Evolutionary conservation across 1,140 invertebrate species (phyloP).

Genomic region (Bacillus rossius): DNA sequence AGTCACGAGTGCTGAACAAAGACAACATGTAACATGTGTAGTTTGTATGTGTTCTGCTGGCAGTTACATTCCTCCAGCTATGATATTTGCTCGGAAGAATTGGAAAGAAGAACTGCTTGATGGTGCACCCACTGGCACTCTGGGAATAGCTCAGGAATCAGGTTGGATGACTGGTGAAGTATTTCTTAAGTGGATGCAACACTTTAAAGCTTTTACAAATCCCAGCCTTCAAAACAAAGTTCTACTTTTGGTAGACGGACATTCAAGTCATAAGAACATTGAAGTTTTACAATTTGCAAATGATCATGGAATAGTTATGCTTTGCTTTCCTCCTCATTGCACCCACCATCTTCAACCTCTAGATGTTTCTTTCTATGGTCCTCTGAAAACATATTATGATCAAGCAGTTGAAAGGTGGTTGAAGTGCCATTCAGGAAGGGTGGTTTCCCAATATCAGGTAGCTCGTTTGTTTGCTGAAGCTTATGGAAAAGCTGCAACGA

Average conservation of each 20-base stretch:
- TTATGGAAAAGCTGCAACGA: too few species aligned
- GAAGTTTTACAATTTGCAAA: constrained; percentile 8
- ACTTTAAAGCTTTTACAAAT: constrained; percentile 29
- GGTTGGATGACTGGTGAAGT: constrained; percentile 31
- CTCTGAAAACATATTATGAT: too few species aligned
- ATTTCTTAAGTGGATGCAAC: constrained; percentile 33
- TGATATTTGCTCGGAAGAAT: constrained; percentile 19
- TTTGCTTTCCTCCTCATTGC: constrained; percentile 35
- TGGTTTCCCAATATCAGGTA: too few species aligned
- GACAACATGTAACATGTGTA: constrained; percentile 30
- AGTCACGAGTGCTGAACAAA: constrained; percentile 32
- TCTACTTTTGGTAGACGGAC: constrained; percentile 34
- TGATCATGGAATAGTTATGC: constrained; percentile 33
- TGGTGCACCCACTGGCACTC: constrained; percentile 24
- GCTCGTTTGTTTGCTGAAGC: too few species aligned
- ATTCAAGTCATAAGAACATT: constrained; percentile 27
- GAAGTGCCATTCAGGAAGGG: too few species aligned
- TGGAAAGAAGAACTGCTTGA: constrained; percentile 24
- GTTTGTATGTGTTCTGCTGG: constrained; percentile 34
- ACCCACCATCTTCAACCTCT: constrained; percentile 38
- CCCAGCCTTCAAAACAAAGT: constrained; percentile 28
- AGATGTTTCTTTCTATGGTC: too few species aligned
- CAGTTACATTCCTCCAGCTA: constrained; percentile 26
- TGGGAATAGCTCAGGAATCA: constrained; percentile 21
- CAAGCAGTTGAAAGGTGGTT: too few species aligned